Conservation (phyloP, 2,888 invertebrate species). For the Thymelicus sylvestris region DNA sequence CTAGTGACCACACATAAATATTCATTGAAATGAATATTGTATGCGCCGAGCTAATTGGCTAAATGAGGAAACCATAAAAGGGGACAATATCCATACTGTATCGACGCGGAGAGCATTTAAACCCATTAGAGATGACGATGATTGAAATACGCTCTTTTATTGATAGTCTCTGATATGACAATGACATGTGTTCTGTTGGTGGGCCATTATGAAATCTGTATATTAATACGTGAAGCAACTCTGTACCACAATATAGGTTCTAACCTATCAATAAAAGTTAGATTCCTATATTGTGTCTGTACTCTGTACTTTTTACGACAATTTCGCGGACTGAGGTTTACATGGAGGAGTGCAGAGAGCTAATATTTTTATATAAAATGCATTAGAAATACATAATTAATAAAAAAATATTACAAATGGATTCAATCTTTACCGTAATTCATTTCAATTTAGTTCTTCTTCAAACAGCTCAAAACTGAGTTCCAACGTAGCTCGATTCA, state of each 20-base stretch:
- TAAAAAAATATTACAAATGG: too few species aligned
- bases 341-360: too few species aligned
- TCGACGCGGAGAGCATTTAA: conserved; percentile 34
- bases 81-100: conserved; percentile 47
- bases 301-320: too few species aligned
- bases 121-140: conserved; percentile 30
- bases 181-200: background rate
- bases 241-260: too few species aligned
- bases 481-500: background rate
- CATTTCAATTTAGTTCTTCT: background rate
- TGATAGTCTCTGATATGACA: background rate
- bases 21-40: conserved; percentile 45
- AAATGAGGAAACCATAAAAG: conserved; percentile 51
- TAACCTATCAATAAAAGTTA: too few species aligned
- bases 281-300: too few species aligned
- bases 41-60: conserved; percentile 50
- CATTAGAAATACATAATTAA: too few species aligned
- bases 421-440: too few species aligned
- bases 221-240: too few species aligned
- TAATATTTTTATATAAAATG: too few species aligned
- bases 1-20: conserved; percentile 43
- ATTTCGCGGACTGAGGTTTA: too few species aligned
- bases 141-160: conserved; percentile 33
- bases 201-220: background rate
- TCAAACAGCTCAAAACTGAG: background rate